Conservation (phyloP, 2,888 invertebrate genomes). For the Pimpla rufipes region DNA sequence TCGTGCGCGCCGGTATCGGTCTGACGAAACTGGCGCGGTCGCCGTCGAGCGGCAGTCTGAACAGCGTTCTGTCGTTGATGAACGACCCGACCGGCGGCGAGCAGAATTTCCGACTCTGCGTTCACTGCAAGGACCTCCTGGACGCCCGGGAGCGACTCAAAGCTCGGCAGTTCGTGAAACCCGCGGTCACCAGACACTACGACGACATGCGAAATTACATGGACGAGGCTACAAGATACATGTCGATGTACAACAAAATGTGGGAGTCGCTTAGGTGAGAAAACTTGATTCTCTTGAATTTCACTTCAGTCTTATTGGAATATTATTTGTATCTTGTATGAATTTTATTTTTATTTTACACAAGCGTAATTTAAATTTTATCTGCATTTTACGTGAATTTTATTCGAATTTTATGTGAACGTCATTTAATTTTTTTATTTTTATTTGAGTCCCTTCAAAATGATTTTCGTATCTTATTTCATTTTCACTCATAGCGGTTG, state of each 20-base stretch:
- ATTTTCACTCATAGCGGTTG: too few species aligned
- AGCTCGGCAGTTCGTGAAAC: slow-evolving; percentile 92
- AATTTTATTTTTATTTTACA: background rate
- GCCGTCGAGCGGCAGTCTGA: slow-evolving; percentile 86
- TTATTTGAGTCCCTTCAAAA: too few species aligned
- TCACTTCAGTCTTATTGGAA: background rate
- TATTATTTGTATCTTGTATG: background rate
- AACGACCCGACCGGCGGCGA: slow-evolving; percentile 84
- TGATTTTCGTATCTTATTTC: too few species aligned
- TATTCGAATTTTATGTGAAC: too few species aligned
- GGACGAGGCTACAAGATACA: slow-evolving; percentile 88
- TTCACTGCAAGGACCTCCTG: slow-evolving; percentile 93
- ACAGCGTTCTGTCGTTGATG: slow-evolving; percentile 82
- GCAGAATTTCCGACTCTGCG: slow-evolving; percentile 90
- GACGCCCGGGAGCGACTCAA: slow-evolving; percentile 92
- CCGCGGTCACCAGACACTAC: slow-evolving; percentile 93
- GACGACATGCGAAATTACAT: slow-evolving; percentile 92
- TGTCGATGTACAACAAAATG: slow-evolving; percentile 88
- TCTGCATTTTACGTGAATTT: too few species aligned
- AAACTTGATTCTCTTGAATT: slow-evolving; percentile 63
- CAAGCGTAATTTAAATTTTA: too few species aligned
- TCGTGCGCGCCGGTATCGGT: slow-evolving; percentile 81
- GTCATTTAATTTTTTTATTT: too few species aligned
- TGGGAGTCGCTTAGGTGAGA: slow-evolving; percentile 87
- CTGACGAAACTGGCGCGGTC: slow-evolving; percentile 82